phyloP scores from a whole-genome alignment of 2,113 vertebrate genomes.

The Sinocyclocheilus rhinocerous region DNA sequence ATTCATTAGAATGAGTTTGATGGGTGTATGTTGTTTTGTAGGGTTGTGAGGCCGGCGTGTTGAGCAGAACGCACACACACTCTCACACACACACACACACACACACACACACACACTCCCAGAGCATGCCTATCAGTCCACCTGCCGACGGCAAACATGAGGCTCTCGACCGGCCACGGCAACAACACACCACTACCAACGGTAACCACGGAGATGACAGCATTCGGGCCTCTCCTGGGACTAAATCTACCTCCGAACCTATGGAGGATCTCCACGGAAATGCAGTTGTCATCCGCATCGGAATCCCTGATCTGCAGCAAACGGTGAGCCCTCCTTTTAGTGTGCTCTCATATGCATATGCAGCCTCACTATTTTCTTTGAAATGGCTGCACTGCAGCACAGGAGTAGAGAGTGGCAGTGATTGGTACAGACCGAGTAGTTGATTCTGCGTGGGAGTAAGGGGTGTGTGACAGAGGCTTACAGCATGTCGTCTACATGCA shows the following conservation, averaged over 20 bases:
- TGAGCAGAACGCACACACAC: slow-evolving; percentile 61
- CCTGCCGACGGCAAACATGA: slow-evolving; percentile 86
- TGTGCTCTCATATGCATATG: slow-evolving; percentile 12
- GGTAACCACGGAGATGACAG: slow-evolving; percentile 81
- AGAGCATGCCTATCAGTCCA: slow-evolving; percentile 90
- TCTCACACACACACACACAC: slow-evolving; percentile 58
- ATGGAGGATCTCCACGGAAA: slow-evolving; percentile 86
- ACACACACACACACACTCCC: slow-evolving; percentile 56
- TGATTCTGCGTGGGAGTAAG: slow-evolving; percentile 33
- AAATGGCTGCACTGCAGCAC: slow-evolving; percentile 46
- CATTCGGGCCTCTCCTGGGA: slow-evolving; percentile 73
- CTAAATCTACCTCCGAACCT: slow-evolving; percentile 71
- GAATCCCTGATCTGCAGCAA: slow-evolving; percentile 91
- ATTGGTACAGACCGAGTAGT: slow-evolving; percentile 33
- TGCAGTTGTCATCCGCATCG: slow-evolving; percentile 89
- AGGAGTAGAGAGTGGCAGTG: slow-evolving; percentile 30
- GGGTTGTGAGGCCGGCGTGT: slow-evolving; percentile 67
- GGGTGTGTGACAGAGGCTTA: slow-evolving; percentile 37
- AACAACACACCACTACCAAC: slow-evolving; percentile 82
- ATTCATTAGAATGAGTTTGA: not conserved
- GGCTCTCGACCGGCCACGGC: slow-evolving; percentile 81
- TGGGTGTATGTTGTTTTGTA: slow-evolving; percentile 60
- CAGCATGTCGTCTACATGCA: slow-evolving; percentile 48
- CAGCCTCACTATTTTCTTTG: slow-evolving; percentile 35
- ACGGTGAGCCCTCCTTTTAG: slow-evolving; percentile 79